phyloP scores from a whole-genome alignment of 2,797 vertebrate species.

The Myoxocephalus aenaeus region DNA sequence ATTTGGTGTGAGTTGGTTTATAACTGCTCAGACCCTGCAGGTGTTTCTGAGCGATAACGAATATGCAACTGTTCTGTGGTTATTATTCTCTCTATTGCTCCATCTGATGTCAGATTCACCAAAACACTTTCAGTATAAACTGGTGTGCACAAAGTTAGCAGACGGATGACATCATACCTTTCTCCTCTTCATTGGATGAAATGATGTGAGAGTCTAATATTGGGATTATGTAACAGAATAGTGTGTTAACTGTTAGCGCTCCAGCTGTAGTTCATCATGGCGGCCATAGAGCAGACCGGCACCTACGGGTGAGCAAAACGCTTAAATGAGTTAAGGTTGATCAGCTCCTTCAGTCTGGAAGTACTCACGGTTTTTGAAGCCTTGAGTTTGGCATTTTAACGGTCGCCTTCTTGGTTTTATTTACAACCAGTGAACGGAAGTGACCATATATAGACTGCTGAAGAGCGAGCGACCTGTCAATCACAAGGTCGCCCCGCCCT shows the following conservation, averaged over 20 bases:
- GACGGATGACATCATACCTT: background rate
- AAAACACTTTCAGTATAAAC: background rate
- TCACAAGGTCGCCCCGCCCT: no score
- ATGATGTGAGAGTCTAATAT: background rate
- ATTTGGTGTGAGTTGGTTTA: background rate
- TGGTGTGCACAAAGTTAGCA: background rate
- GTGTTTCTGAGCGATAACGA: background rate
- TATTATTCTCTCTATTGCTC: slow-evolving; percentile 8
- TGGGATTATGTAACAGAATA: no score
- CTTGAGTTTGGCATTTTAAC: background rate
- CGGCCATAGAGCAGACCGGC: background rate
- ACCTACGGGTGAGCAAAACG: background rate
- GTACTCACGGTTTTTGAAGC: no score
- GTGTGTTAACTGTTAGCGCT: background rate
- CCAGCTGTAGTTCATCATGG: background rate
- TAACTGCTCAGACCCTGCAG: background rate
- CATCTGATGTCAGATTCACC: slow-evolving; percentile 42
- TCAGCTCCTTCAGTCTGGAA: no score
- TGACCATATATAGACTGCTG: no score
- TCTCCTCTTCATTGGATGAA: no score
- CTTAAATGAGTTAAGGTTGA: background rate
- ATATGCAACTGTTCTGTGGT: slow-evolving; percentile 2
- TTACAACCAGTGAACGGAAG: no score
- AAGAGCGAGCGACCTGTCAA: no score
- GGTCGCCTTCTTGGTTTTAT: no score